Evolutionary conservation across 2,113 vertebrate species (phyloP).

Genomic region (Drymodes brunneopygia): DNA sequence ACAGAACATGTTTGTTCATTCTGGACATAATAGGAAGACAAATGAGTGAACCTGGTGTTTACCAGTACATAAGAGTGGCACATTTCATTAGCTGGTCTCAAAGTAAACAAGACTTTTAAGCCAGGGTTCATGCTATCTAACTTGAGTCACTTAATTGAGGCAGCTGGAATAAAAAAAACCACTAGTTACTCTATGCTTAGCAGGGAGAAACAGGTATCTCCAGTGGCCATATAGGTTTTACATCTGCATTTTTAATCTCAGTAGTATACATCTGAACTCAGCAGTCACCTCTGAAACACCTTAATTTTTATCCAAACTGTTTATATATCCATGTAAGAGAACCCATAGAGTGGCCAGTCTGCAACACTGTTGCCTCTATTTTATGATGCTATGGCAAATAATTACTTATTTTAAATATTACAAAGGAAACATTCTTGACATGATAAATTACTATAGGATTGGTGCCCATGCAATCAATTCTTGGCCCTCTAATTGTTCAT

Average conservation of each 20-base stretch:
- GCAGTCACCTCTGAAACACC: not conserved
- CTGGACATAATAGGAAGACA: not conserved
- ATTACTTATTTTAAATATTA: not conserved
- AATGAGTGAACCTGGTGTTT: not conserved
- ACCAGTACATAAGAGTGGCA: not conserved
- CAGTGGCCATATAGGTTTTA: not conserved
- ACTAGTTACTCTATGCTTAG: not conserved
- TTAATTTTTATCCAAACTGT: not conserved
- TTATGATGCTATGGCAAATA: not conserved
- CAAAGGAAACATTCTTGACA: not conserved
- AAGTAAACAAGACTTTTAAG: conserved; percentile 33
- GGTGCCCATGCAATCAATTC: not conserved
- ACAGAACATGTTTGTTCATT: not conserved
- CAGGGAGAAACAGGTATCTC: not conserved
- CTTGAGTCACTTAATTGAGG: not conserved
- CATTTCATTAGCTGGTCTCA: conserved; percentile 15
- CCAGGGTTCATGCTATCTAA: not conserved
- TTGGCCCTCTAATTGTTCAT: not conserved
- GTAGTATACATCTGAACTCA: not conserved
- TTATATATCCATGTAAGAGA: not conserved
- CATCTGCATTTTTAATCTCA: not conserved
- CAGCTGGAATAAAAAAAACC: not conserved
- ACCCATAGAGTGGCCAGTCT: not conserved
- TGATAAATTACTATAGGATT: not conserved
- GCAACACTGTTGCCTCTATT: not conserved